Conservation (phyloP, 2,888 invertebrate genomes). For the Girardia tigrina region DNA sequence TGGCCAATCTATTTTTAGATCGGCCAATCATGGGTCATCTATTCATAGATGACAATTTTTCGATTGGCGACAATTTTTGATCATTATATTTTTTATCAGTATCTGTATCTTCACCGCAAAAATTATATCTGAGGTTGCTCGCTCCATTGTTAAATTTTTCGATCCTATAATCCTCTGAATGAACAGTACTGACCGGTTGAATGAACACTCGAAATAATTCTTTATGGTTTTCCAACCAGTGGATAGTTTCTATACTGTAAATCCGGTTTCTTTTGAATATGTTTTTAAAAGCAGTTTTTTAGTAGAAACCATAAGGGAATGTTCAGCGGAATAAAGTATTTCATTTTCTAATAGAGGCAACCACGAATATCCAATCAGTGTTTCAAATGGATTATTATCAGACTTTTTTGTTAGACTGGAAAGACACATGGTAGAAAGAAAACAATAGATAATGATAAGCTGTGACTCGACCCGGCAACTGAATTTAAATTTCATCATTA, state of each 20-base stretch:
- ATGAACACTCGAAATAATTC: constrained; percentile 59
- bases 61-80: too few relatives aligned
- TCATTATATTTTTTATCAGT: too few relatives aligned
- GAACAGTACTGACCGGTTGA: constrained; percentile 33
- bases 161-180: constrained; percentile 41
- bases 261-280: too few relatives aligned
- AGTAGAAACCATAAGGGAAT: too few relatives aligned
- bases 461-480: constrained; percentile 70
- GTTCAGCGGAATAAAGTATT: too few relatives aligned
- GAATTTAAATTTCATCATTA: constrained; percentile 84
- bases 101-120: too few relatives aligned
- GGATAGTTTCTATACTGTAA: constrained; percentile 50
- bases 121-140: not conserved
- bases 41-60: too few relatives aligned
- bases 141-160: constrained; percentile 56
- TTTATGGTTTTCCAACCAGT: constrained; percentile 90
- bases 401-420: constrained; percentile 67
- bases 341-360: constrained; percentile 68
- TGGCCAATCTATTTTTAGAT: too few relatives aligned
- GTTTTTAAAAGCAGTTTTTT: too few relatives aligned
- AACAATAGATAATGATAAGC: constrained; percentile 84
- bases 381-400: constrained; percentile 61
- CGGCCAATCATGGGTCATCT: too few relatives aligned
- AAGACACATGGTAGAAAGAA: constrained; percentile 87
- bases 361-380: constrained; percentile 60